phyloP scores from a whole-genome alignment of 2,888 invertebrate genomes.

The Scaptomyza polygonia region DNA sequence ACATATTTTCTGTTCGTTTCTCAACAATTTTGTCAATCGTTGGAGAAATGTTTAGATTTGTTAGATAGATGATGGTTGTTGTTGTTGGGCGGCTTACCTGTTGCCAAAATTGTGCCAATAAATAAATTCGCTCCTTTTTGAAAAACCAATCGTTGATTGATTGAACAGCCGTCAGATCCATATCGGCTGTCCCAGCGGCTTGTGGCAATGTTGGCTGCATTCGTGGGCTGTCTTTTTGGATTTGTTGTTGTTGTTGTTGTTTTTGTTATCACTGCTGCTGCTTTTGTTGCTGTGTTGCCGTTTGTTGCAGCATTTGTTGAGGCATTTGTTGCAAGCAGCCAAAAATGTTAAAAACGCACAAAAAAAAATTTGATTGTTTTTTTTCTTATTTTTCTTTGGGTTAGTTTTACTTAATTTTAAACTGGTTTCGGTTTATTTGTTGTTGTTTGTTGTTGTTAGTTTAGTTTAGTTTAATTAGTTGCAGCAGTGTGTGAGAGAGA shows the following conservation, averaged over 20 bases:
- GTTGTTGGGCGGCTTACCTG: conserved; percentile 88
- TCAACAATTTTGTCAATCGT: too few species aligned
- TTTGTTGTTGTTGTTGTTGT: conserved; percentile 31
- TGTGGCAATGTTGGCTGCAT: conserved; percentile 92
- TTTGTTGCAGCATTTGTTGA: conserved; percentile 32
- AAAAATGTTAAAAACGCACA: conserved; percentile 7
- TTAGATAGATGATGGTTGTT: too few species aligned
- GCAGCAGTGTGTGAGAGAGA: conserved; percentile 8
- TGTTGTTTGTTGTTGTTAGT: conserved; percentile 19
- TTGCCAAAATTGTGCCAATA: conserved; percentile 98
- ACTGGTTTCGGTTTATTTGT: neutral
- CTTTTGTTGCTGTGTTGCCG: conserved; percentile 11
- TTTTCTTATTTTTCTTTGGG: neutral
- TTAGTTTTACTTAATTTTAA: conserved; percentile 14
- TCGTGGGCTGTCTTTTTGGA: conserved; percentile 84
- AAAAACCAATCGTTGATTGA: conserved; percentile 97
- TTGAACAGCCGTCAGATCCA: conserved; percentile 97
- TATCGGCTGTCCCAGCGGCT: conserved; percentile 90
- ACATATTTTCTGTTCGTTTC: too few species aligned
- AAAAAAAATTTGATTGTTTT: conserved; percentile 8
- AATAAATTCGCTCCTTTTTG: conserved; percentile 97
- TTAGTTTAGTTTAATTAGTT: conserved; percentile 13
- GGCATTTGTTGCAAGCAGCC: conserved; percentile 33
- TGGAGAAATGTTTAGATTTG: too few species aligned
- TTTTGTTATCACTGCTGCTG: conserved; percentile 12